A percentile compares a stretch with the other conserved stretches of the same genome.
phyloP scores from a whole-genome alignment of 2,797 vertebrate species.

The Paedocypris micromegethes region DNA sequence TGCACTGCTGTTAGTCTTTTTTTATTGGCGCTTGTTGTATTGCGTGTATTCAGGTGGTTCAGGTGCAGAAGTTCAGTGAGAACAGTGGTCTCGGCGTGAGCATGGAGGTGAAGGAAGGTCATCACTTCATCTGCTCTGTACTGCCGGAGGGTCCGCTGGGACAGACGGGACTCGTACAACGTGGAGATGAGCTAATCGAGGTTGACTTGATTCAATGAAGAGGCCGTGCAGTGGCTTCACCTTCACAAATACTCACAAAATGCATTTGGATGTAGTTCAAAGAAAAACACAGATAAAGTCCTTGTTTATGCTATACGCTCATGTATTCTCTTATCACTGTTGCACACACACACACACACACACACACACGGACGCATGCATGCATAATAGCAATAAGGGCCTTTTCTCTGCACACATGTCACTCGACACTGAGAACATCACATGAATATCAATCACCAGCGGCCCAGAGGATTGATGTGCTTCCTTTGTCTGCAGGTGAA shows the following conservation, averaged over 20 bases:
- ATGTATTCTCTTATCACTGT: constrained; percentile 23
- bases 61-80: constrained; percentile 84
- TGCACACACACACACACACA: too few species aligned
- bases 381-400: constrained; percentile 13
- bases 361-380: neutral
- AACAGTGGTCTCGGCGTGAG: constrained; percentile 88
- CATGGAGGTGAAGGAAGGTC: constrained; percentile 82
- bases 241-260: neutral
- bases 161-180: constrained; percentile 74
- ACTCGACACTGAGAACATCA: neutral
- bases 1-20: too few species aligned
- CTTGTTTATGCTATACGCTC: constrained; percentile 10
- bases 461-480: constrained; percentile 27
- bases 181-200: constrained; percentile 87
- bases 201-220: constrained; percentile 58
- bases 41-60: constrained; percentile 69
- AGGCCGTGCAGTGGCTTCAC: neutral
- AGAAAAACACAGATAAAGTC: constrained; percentile 17
- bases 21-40: constrained; percentile 5
- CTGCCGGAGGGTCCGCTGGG: constrained; percentile 87
- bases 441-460: constrained; percentile 29
- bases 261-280: constrained; percentile 6
- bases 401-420: constrained; percentile 20
- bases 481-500: constrained; percentile 74
- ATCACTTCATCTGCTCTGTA: constrained; percentile 87